Percentiles rank a stretch among this genome's conserved stretches.
Evolutionary conservation across 2,797 vertebrate genomes (phyloP).

Genomic region (Coendou prehensilis): DNA sequence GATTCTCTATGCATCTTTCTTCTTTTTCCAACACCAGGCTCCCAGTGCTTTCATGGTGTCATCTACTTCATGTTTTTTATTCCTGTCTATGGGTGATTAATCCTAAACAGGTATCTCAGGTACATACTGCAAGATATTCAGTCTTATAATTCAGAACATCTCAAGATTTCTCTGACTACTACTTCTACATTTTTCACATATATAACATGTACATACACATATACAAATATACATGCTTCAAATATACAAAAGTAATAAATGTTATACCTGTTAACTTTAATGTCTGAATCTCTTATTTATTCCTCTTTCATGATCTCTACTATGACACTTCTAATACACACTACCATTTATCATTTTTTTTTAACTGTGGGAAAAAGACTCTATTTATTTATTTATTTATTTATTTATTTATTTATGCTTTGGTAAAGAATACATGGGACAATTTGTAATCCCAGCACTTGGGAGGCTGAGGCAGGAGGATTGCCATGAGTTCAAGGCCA

Average conservation of each 20-base stretch:
- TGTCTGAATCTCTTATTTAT: neutral
- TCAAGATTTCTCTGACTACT: neutral
- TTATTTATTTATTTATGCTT: neutral
- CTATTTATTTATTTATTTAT: neutral
- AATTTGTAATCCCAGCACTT: neutral
- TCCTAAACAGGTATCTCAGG: neutral
- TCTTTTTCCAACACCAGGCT: neutral
- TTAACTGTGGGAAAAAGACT: neutral
- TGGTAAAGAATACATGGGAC: neutral
- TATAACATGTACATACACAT: neutral
- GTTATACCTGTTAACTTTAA: neutral
- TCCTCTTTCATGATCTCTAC: neutral
- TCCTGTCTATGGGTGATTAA: neutral
- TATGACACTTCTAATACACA: neutral
- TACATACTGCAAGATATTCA: neutral
- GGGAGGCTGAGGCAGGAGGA: neutral
- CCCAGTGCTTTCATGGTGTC: neutral
- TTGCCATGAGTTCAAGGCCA: neutral
- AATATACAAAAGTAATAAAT: neutral
- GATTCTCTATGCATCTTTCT: neutral
- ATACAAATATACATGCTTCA: neutral
- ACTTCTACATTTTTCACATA: neutral
- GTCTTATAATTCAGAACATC: neutral
- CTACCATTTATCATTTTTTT: too few relatives aligned
- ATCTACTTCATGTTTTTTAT: neutral